Evolutionary conservation across 2,113 vertebrate species (phyloP), one percentile per base, ranked within the genome.

Genomic region (Brachypodius melanocephalos): DNA sequence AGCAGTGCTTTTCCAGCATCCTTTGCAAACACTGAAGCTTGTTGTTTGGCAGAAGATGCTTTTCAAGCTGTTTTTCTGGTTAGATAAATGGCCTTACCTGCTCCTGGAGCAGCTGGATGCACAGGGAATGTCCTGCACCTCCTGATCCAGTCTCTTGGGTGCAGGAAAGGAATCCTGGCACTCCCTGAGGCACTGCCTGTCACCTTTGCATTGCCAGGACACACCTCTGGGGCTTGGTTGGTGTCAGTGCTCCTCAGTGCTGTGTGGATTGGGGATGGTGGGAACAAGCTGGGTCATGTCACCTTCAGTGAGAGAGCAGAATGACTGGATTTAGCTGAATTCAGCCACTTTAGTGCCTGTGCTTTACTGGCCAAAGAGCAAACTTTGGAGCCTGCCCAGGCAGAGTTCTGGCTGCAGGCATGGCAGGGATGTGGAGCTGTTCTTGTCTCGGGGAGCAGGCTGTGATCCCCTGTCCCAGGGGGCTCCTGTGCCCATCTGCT

Each of bases 401-500:
- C 16, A 31, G 46, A 66, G 17, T 58, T 15, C 20, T 68, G 71
- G 32, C 26, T 45, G 42, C 8, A 46, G 45, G 43, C 14, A 1
- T 2, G 32, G 80, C 26, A 87, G 17, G 66, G 74, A 29, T 54
- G 45, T 43, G 0, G 0, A 62, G 26, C 46, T 57, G 49, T 4
- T 4, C 36, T 29, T 68, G 46, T 63, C 49, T 26, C 71, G 14
- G 67, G 4, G 57, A 66, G 10, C 61, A 57, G 55, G 36, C 32
- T 96, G 48, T 68, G 77, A 85, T 61, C 5, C 2, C 5, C 48
- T 18, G 36, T 58, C 89, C 78, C 69, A 43, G 57, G 71, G 71
- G 91, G 18, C 66, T 61, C 42, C 46, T 43, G 55, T 68, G 93
- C 51, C 93, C 94, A 95, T 95, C 89, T 95, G 93, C 94, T 89